Base-by-base conservation (phyloP, 2,113 vertebrate genomes). In the Pardalotus punctatus region DNA sequence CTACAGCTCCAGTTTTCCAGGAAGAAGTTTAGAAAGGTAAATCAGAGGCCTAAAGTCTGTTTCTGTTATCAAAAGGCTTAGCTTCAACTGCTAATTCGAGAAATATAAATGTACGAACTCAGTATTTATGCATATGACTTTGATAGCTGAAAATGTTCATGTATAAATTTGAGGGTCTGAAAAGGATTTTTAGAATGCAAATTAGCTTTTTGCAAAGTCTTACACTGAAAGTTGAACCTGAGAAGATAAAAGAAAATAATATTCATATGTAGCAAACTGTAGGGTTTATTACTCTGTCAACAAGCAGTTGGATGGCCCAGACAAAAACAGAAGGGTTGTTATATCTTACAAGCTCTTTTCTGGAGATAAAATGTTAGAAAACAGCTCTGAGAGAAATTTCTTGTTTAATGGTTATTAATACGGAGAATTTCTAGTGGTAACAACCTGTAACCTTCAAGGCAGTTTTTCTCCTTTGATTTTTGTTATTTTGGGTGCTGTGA, bases 161-260 rank as follows among this genome's bases (percentile, higher is more conserved):
- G 35, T 69, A 31, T 53, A 53, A 85, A 51, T 66, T 54, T 58
- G 69, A 96, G 28, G 20, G 25, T 42, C 48, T 71, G 40, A 47
- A 76, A 27, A 76, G 21, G 53, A 60, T 36, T 91, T 93, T 86
- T 53, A 51, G 54, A 71, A 65, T 85, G 53, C 12, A 81, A 72
- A 80, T 81, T 56, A 64, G 71, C 8, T 64, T 87, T 91, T 70
- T 92, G 54, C 60, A 71, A 61, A 64, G 45, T 61, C 45, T 78
- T 45, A 79, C 38, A 42, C 51, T 65, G 64, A 90, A 96, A 86
- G 35, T 77, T 83, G 89, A 94, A 80, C 43, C n/a, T 78, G 71
- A 93, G 42, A 85, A 83, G 62, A 74, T 72, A 79, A 86, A 91
- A 84, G 42, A 71, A 96, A 86, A 74, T 73, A 71, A 70, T 84